Conservation (phyloP, 2,888 invertebrate genomes). For the Biston betularia region DNA sequence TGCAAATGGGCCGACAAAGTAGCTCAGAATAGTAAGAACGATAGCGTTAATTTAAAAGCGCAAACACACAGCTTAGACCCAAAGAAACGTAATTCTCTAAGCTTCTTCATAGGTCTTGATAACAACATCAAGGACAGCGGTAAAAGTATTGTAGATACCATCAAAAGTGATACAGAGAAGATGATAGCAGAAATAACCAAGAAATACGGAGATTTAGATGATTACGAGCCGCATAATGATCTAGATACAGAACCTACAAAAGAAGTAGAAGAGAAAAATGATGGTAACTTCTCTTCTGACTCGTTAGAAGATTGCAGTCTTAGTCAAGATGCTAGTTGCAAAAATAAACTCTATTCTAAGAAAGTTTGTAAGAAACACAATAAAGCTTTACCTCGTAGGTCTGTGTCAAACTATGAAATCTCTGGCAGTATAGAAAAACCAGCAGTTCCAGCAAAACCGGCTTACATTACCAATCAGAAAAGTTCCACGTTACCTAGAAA, state of each 20-base stretch:
- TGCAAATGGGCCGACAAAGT: constrained; percentile 87
- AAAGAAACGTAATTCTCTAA: constrained; percentile 87
- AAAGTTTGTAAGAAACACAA: constrained; percentile 84
- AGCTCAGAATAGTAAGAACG: constrained; percentile 60
- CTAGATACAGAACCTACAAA: constrained; percentile 76
- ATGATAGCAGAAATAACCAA: constrained; percentile 89
- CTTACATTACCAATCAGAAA: constrained; percentile 70
- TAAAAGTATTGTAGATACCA: constrained; percentile 87
- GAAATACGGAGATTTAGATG: constrained; percentile 88
- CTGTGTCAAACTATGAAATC: constrained; percentile 93
- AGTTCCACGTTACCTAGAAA: constrained; percentile 82
- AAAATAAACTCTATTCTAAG: constrained; percentile 83
- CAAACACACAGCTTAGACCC: constrained; percentile 76
- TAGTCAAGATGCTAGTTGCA: constrained; percentile 82
- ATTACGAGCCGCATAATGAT: constrained; percentile 72
- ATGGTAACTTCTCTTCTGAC: constrained; percentile 92
- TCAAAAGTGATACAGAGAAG: constrained; percentile 88
- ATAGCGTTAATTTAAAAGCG: constrained; percentile 44
- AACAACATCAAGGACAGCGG: constrained; percentile 74
- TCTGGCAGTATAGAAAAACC: constrained; percentile 76
- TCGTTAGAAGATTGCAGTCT: constrained; percentile 91
- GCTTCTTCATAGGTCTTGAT: constrained; percentile 89
- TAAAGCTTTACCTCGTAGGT: constrained; percentile 86
- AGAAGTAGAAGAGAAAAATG: constrained; percentile 82
- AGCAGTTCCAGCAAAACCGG: constrained; percentile 71